Conservation (phyloP, 2,888 invertebrate genomes). For the Aphodius granarius region DNA sequence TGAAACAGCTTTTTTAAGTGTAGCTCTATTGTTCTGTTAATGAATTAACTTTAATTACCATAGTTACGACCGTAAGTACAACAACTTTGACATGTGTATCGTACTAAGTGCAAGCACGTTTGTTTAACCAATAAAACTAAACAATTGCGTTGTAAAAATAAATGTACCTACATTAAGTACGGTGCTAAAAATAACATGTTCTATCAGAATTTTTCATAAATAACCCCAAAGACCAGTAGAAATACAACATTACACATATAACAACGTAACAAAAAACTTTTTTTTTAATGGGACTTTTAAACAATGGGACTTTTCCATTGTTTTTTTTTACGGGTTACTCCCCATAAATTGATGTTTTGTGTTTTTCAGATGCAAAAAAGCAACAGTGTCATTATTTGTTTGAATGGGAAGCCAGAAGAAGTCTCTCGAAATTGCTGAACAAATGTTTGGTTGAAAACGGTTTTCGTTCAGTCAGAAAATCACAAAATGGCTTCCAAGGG, state of each 20-base stretch:
- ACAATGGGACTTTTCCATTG: neutral
- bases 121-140: neutral
- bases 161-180: neutral
- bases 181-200: neutral
- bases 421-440: conserved; percentile 12
- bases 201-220: neutral
- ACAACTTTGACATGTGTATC: neutral
- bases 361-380: neutral
- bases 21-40: too few relatives aligned
- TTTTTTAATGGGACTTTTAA: too few relatives aligned
- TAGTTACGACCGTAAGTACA: neutral
- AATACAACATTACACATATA: too few relatives aligned
- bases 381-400: neutral
- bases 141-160: neutral
- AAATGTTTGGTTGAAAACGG: neutral
- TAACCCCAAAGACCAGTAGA: neutral
- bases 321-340: neutral
- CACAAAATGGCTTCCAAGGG: conserved; percentile 50
- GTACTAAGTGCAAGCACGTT: neutral
- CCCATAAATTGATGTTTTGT: neutral
- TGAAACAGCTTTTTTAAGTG: too few relatives aligned
- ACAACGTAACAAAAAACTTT: too few relatives aligned
- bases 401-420: neutral
- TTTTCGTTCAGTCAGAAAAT: conserved; percentile 33
- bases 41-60: neutral